Percentiles rank a stretch among this genome's conserved stretches.
These are phyloP conservation scores for Calephelis virginiensis DNA, from an alignment of 1,140 invertebrate genomes.

Conservation along the genomic window DNA sequence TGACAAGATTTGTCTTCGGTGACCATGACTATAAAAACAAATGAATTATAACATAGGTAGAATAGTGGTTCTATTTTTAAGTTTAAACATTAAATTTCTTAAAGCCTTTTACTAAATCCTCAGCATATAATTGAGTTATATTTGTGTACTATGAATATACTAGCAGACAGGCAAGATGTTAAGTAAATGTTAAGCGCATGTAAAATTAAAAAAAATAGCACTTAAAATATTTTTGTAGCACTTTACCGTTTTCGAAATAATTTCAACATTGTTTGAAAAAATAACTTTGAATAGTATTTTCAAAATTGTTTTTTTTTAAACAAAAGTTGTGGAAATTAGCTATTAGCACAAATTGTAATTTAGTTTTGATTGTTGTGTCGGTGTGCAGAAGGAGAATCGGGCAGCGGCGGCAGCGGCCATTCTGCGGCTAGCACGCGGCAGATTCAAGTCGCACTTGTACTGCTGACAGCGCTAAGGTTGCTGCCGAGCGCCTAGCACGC, in stretches of 20 bases:
- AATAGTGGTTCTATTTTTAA: too few species aligned
- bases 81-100: too few species aligned
- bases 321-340: not conserved
- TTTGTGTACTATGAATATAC: too few species aligned
- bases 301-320: not conserved
- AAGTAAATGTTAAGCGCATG: not conserved
- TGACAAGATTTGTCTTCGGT: too few species aligned
- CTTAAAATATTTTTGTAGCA: not conserved
- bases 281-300: not conserved
- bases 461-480: constrained; percentile 27
- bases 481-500: constrained; percentile 24
- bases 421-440: constrained; percentile 24
- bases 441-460: constrained; percentile 3
- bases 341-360: not conserved
- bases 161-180: too few species aligned
- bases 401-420: constrained; percentile 36
- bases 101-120: too few species aligned
- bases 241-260: too few species aligned
- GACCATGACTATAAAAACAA: too few species aligned
- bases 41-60: too few species aligned
- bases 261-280: not conserved
- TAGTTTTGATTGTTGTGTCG: constrained; percentile 1
- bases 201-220: not conserved
- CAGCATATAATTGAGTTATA: too few species aligned
- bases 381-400: constrained; percentile 46